phyloP scores from a whole-genome alignment of 1,140 invertebrate genomes.

The Coenobita brevimanus region DNA sequence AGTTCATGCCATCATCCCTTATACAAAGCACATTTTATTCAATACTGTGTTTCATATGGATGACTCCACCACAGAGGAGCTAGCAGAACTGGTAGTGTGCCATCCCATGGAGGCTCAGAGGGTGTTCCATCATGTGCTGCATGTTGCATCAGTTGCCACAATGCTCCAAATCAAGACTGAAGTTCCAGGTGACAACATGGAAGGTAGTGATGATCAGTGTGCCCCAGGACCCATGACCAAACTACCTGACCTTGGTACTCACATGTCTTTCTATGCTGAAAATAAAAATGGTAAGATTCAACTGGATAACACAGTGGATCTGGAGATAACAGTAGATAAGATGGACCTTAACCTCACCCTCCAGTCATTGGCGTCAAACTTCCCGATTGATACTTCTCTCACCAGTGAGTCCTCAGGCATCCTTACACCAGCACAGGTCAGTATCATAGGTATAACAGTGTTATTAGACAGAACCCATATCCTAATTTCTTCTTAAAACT shows the following conservation, averaged over 20 bases:
- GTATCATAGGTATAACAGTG: no score
- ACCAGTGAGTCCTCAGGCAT: background rate
- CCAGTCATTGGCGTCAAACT: constrained; percentile 25
- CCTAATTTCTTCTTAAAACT: no score
- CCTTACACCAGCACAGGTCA: constrained; percentile 36
- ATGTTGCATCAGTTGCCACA: constrained; percentile 32
- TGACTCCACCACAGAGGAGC: background rate
- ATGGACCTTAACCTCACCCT: constrained; percentile 34
- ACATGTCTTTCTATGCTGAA: background rate
- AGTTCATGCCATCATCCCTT: no score
- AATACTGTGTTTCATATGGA: no score
- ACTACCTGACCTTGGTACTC: background rate
- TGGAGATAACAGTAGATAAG: constrained; percentile 6
- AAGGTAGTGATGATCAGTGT: background rate
- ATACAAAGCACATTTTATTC: no score
- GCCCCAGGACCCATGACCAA: background rate
- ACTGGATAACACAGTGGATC: background rate
- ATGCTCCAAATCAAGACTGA: background rate
- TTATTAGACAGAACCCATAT: no score
- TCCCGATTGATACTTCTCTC: constrained; percentile 13
- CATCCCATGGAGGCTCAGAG: constrained; percentile 30
- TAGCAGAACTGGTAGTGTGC: constrained; percentile 25
- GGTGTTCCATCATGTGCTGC: constrained; percentile 36
- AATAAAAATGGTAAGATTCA: no score
- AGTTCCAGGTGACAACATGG: background rate